A percentile compares a stretch with the other conserved stretches of the same genome.
These are phyloP conservation scores for Lumbricus terrestris DNA, from an alignment of 2,888 invertebrate genomes.

Conservation along the genomic window DNA sequence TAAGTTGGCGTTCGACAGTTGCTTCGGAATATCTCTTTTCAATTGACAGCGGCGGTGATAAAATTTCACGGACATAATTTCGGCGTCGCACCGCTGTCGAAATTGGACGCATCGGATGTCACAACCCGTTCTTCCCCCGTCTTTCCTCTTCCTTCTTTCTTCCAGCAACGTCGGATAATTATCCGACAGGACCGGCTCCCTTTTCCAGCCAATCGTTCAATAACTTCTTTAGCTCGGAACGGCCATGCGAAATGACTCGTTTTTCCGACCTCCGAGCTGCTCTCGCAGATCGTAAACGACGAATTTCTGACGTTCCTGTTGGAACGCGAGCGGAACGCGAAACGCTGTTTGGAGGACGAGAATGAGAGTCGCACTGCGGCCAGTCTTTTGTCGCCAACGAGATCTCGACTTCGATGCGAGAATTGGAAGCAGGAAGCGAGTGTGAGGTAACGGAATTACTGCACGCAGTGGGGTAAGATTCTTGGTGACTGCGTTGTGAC, in stretches of 20 bases:
- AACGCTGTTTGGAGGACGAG: neutral
- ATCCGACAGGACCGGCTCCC: neutral
- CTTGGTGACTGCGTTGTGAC: neutral
- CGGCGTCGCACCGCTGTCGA: neutral
- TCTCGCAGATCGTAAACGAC: neutral
- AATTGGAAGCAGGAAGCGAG: neutral
- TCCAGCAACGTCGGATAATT: neutral
- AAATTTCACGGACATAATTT: conserved; percentile 12
- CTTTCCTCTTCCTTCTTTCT: neutral
- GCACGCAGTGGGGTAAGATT: neutral
- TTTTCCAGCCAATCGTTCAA: conserved; percentile 3
- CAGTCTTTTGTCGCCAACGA: neutral
- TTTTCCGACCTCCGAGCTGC: neutral
- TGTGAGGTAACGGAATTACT: neutral
- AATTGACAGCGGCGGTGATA: neutral
- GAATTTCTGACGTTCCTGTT: neutral
- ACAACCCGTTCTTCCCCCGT: neutral
- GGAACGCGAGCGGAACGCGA: neutral
- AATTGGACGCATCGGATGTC: conserved; percentile 9
- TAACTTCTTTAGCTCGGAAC: neutral
- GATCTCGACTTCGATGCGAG: neutral
- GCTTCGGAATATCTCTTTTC: neutral
- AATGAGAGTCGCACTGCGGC: conserved; percentile 3
- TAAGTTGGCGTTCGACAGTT: neutral
- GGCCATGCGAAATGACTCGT: neutral